phyloP scores from a whole-genome alignment of 37 sponge, comb jelly and placozoan species.

The Amphimedon queenslandica region DNA sequence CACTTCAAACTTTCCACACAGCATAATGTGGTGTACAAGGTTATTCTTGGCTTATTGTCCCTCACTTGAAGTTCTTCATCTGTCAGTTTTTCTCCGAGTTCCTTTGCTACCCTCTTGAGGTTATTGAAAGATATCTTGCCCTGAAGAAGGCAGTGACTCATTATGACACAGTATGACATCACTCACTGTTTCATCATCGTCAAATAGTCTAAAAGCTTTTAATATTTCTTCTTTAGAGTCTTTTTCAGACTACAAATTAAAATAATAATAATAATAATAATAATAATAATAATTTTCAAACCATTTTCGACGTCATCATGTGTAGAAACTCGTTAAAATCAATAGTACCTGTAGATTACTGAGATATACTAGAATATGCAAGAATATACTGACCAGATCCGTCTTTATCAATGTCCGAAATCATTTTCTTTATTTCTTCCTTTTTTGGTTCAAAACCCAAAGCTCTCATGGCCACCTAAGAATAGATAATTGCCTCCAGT shows the following conservation, averaged over 20 bases:
- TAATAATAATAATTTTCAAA: conserved; percentile 9
- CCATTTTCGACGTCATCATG: conserved; percentile 99
- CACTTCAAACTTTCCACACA: no score
- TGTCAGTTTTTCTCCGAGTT: conserved; percentile 96
- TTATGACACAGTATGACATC: background rate
- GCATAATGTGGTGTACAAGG: background rate
- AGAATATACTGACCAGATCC: conserved; percentile 62
- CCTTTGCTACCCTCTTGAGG: conserved; percentile 97
- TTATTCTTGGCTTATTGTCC: background rate
- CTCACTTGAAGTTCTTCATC: conserved; percentile 95
- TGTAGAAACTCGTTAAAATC: conserved; percentile 97
- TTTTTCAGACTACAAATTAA: conserved; percentile 73
- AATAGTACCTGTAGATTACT: conserved; percentile 73
- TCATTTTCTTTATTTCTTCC: conserved; percentile 96
- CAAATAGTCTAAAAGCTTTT: conserved; percentile 96
- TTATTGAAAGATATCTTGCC: conserved; percentile 98
- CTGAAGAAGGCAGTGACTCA: conserved; percentile 15
- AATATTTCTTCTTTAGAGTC: conserved; percentile 97
- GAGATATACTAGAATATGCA: background rate
- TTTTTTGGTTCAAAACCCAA: conserved; percentile 99
- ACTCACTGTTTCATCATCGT: conserved; percentile 96
- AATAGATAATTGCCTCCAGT: background rate
- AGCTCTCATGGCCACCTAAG: conserved; percentile 94
- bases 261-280: background rate
- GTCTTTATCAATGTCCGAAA: conserved; percentile 93